Evolutionary conservation across 2,888 invertebrate genomes (phyloP), one percentile per base, ranked within the genome.

Genomic region (Pilophorus perplexus): DNA sequence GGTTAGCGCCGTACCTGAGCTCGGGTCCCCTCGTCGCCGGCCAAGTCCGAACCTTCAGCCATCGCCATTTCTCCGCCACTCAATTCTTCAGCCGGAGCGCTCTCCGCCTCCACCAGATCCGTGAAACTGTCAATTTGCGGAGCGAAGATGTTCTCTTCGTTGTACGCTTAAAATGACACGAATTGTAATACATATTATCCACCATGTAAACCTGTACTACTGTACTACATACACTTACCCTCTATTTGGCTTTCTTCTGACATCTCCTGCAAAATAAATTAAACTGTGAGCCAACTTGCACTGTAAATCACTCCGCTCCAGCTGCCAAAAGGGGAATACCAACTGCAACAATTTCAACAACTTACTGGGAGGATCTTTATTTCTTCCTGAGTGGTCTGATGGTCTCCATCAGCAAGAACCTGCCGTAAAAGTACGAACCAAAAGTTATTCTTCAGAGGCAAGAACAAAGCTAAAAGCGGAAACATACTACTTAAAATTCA

Each of bases 71-170:
- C n/a, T n/a, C n/a, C n/a, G n/a, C n/a, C n/a, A 23, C 25, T 28
- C 2, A 25, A 16, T 16, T 64, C 57, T 37, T 57, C 55, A 3
- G 48, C 64, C 18, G 37, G 57, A 5, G 50, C 28, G n/a, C 37
- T 40, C 46, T 66, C 57, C 20, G 37, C 46, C 46, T 66, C 66
- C 2, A 66, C 33, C 4, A 66, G 23, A 6, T 46, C 66, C 1
- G 46, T 46, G 20, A 66, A 44, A 33, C 66, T 66, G 16, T 66
- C 66, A 18, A 66, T 66, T 46, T 66, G 38, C 5, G 66, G 66
- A 10, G 66, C 66, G 23, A 57, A 66, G 4, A 66, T 57, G 23
- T 57, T 57, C 14, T 55, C 57, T 33, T 57, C 46, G 3, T 54
- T n/a, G 27, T 62, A 46, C 3, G 46, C 18, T n/a, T 20, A 48